Evolutionary conservation across 2,888 invertebrate genomes (phyloP).

Genomic region (Amaurobius ferox): DNA sequence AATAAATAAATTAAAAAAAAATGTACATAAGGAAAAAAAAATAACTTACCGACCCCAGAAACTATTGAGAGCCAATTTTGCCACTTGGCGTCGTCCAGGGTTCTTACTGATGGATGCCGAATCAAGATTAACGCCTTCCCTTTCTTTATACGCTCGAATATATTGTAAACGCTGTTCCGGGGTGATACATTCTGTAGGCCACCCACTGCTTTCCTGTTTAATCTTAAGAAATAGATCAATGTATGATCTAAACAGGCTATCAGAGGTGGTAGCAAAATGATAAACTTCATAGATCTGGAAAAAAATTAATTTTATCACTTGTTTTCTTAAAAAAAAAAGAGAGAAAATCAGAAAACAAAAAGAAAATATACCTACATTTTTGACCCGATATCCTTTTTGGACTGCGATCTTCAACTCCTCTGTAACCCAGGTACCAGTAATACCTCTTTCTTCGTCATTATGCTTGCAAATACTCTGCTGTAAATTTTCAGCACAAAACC

Average conservation of each 20-base stretch:
- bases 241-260: constrained; percentile 13
- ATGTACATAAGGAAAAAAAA: not conserved
- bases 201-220: constrained; percentile 38
- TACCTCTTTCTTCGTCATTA: constrained; percentile 71
- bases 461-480: constrained; percentile 73
- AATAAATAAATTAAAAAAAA: not conserved
- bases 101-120: not conserved
- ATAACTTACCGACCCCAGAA: constrained; percentile 5
- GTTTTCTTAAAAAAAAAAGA: not conserved
- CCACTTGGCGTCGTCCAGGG: not conserved
- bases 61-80: constrained; percentile 5
- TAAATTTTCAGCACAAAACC: constrained; percentile 72
- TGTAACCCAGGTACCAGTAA: constrained; percentile 75
- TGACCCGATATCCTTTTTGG: constrained; percentile 73
- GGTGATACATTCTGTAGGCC: constrained; percentile 5
- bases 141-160: not conserved
- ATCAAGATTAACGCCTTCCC: constrained; percentile 20
- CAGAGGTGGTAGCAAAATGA: not conserved
- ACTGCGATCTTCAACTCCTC: constrained; percentile 75
- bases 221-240: constrained; percentile 43
- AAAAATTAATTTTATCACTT: not conserved
- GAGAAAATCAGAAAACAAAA: not conserved
- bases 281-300: constrained; percentile 39
- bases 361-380: constrained; percentile 1
- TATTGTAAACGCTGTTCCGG: not conserved